These are phyloP conservation scores for Darevskia nairensis DNA, from an alignment of 2,797 vertebrate species.

Conservation along the genomic window DNA sequence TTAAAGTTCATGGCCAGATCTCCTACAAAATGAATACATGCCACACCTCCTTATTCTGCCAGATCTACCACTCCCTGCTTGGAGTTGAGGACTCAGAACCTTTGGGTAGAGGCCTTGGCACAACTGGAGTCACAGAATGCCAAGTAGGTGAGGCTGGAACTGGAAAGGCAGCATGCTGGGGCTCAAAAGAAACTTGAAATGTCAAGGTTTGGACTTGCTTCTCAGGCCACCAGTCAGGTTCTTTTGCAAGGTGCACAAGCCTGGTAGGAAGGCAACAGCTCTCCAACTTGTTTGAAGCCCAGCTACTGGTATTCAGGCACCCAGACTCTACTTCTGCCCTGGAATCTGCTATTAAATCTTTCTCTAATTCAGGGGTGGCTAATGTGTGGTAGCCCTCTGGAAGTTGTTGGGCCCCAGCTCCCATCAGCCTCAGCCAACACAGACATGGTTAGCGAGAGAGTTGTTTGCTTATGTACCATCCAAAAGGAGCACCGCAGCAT, in stretches of 20 bases:
- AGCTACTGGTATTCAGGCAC: background rate
- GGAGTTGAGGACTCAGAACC: too few species aligned
- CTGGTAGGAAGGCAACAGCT: background rate
- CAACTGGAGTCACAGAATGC: background rate
- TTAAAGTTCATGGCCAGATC: background rate
- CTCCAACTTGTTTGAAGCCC: background rate
- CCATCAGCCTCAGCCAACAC: background rate
- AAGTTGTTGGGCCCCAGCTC: background rate
- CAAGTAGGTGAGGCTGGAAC: too few species aligned
- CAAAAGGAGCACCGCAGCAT: background rate
- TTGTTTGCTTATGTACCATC: background rate
- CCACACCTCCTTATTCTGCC: background rate
- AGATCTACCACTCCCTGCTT: background rate
- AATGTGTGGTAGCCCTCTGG: too few species aligned
- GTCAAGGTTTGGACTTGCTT: background rate
- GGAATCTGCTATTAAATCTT: background rate
- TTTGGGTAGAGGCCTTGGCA: background rate
- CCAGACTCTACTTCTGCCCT: background rate
- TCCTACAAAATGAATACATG: background rate
- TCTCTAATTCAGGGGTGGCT: background rate
- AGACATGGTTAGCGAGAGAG: background rate
- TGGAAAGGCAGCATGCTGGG: background rate
- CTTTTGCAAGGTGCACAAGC: background rate
- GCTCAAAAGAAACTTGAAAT: too few species aligned
- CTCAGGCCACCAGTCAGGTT: background rate